Evolutionary conservation across 1,140 invertebrate species (phyloP), one percentile per base, ranked within the genome.

Genomic region (Drosophila tani): DNA sequence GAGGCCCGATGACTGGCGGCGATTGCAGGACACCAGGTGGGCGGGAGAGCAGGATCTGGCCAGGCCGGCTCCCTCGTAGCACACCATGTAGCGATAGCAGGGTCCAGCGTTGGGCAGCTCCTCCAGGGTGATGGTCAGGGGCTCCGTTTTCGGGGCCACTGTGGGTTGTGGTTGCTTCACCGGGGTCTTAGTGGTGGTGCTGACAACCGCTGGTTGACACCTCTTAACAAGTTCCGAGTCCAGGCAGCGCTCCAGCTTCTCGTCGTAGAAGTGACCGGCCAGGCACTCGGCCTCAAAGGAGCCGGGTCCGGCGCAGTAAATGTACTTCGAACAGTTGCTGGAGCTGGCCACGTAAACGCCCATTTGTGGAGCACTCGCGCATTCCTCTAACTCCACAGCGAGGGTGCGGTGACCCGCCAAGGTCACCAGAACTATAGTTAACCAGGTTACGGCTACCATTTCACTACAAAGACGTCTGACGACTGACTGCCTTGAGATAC

Each of bases 21-120:
- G 67, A 9, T 40, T 63, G 59, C 83, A 87, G 35, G 77, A 70
- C 7, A 59, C 43, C 11, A 76, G 64, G 14, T 74, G 50, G 19
- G 78, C 70, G 0, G 62, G 75, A 17, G 75, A 75, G 43, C 83
- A 87, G 27, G 64, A 29, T 53, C 65, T 80, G 5, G 82, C 11
- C 17, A 87, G 73, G 14, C 76, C 71, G 0, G 75, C 74, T 45
- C 83, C 83, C 14, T 80, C 68, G 21, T 79, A 79, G 59, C 77
- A 80, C 21, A 80, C 68, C 76, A 80, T 79, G 17, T 80, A 79
- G 2, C 49, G 50, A 55, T 60, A 55, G 14, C 77, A 80, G 12
- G 76, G 69, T 14, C 53, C 56, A 11, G 60, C 68, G 14, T 74
- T 74, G 24, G 68, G 69, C 11, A 80, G 41, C 0, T 45, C 19